Evolutionary conservation across 2,113 vertebrate species (phyloP), one percentile per base, ranked within the genome.

Genomic region (Spermophilus dauricus): DNA sequence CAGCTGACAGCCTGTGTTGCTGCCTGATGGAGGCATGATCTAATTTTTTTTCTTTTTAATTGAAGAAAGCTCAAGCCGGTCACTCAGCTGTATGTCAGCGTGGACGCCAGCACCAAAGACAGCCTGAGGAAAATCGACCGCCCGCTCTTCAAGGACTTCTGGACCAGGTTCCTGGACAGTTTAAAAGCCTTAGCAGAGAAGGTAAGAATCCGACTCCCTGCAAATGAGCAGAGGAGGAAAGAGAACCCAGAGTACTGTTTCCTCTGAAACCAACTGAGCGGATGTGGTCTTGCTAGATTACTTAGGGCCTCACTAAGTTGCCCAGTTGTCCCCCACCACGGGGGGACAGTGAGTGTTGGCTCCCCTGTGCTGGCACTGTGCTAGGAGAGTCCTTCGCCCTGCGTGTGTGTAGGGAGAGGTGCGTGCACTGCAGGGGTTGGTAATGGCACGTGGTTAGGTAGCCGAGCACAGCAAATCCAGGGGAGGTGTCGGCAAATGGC

Each of bases 101-200:
- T 99, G 97, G 99, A 99, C 39, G 99, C 99, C 91, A 99, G 99
- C 98, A 99, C 99, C 97, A 99, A 98, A 97, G 99, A 99, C 5
- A 99, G 99, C 88, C 99, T 99, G 97, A 99, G 99, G 98, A 99
- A 98, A 97, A 99, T 99, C 0, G 99, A 99, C 97, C 99, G 99
- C 26, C 99, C 99, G 0, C 99, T 99, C 97, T 99, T 99, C 98
- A 99, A 99, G 97, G 99, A 99, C 98, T 99, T 99, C 99, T 99
- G 99, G 99, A 98, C 99, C 13, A 99, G 99, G n/a, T 99, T 99
- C 97, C 98, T 99, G 2, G 99, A 99, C 97, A 99, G 99, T 98
- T 99, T 99, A 73, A 99, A 97, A 98, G 99, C 99, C n/a, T 99
- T 99, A 86, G 99, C 99, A 97, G 99, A 99, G 98, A 99, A 99